Conservation (phyloP, 2,113 vertebrate species). For the Limnothrissa miodon region DNA sequence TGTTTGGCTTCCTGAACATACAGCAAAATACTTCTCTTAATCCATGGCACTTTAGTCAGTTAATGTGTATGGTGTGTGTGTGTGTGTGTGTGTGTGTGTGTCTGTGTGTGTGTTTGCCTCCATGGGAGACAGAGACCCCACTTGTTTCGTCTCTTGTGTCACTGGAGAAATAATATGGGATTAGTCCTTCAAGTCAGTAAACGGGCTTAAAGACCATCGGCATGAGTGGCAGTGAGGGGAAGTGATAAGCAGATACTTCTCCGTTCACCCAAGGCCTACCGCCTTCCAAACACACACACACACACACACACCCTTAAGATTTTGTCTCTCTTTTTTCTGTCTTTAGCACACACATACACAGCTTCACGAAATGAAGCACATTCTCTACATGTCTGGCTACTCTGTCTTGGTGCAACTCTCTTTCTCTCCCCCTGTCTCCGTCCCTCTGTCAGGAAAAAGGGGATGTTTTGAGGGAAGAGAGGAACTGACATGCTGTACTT, state of each 20-base stretch:
- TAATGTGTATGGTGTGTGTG: neutral
- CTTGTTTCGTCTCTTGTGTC: neutral
- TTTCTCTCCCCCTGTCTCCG: slow-evolving; percentile 20
- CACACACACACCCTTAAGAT: too few species aligned
- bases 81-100: slow-evolving; percentile 8
- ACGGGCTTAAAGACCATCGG: neutral
- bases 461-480: slow-evolving; percentile 13
- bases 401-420: neutral
- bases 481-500: slow-evolving; percentile 26
- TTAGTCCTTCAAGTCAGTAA: slow-evolving; percentile 3
- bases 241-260: neutral
- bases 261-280: neutral
- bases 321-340: neutral
- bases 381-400: too few species aligned
- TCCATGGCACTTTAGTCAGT: neutral
- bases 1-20: neutral
- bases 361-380: too few species aligned
- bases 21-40: neutral
- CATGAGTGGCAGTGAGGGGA: neutral
- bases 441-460: slow-evolving; percentile 12
- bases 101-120: neutral
- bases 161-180: slow-evolving; percentile 4
- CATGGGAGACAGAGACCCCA: neutral
- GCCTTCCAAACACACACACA: neutral
- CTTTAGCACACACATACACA: too few species aligned